Conservation (phyloP, 1,140 invertebrate genomes). For the Heliconius himera region DNA sequence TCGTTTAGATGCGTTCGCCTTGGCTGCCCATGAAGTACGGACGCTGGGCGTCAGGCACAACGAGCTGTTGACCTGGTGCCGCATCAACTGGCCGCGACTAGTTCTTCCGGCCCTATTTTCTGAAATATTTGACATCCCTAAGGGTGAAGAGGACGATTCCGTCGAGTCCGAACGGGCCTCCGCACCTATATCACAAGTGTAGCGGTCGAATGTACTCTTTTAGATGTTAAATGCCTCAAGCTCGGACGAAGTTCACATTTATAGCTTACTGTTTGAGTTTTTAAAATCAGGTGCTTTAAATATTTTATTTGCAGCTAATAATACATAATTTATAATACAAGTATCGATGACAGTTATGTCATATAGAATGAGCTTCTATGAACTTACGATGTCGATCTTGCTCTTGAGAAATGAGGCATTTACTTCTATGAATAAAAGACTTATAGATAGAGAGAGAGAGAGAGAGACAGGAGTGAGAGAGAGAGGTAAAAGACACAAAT, state of each 20-base stretch:
- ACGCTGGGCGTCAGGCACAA: constrained; percentile 92
- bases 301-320: neutral
- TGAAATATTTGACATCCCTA: constrained; percentile 98
- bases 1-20: constrained; percentile 86
- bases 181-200: constrained; percentile 26
- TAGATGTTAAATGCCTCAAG: constrained; percentile 27
- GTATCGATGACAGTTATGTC: neutral
- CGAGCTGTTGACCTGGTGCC: constrained; percentile 94
- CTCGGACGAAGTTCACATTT: neutral
- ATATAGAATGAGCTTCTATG: neutral
- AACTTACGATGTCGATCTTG: neutral
- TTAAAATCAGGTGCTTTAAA: neutral
- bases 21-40: constrained; percentile 90
- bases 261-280: neutral
- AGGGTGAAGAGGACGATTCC: constrained; percentile 52
- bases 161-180: constrained; percentile 23
- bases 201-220: constrained; percentile 22
- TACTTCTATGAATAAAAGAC: constrained; percentile 13
- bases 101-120: constrained; percentile 95
- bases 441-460: neutral
- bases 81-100: constrained; percentile 92
- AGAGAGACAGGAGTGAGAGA: too few relatives aligned
- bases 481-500: neutral
- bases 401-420: constrained; percentile 22
- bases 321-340: neutral